Conservation (phyloP, 2,888 invertebrate species). For the Vesta saturnalis region DNA sequence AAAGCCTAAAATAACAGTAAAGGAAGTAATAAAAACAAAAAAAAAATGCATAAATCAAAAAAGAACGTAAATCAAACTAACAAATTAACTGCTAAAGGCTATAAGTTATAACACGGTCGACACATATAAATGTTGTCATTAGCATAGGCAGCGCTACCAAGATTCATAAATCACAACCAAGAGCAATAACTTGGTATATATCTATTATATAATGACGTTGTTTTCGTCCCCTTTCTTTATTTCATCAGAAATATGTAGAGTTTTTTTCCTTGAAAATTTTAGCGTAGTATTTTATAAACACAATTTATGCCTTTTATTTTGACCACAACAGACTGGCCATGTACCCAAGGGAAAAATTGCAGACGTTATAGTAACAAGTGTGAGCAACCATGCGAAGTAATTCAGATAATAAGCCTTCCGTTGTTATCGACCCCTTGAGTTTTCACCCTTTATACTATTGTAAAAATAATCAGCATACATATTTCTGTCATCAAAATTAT, state of each 20-base stretch:
- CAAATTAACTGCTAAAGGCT: conserved; percentile 63
- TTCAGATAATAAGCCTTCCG: conserved; percentile 51
- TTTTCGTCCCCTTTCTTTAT: conserved; percentile 56
- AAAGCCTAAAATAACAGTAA: conserved; percentile 3
- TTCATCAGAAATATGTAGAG: conserved; percentile 57
- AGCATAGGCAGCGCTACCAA: conserved; percentile 63
- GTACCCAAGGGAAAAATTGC: conserved; percentile 61
- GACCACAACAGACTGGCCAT: conserved; percentile 49
- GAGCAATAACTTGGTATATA: conserved; percentile 64
- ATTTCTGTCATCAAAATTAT: conserved; percentile 33
- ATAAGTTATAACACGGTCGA: conserved; percentile 59
- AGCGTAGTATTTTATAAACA: conserved; percentile 1
- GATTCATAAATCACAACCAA: conserved; percentile 62
- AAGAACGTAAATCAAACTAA: conserved; percentile 63
- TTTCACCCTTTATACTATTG: conserved; percentile 37
- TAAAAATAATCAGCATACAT: conserved; percentile 37
- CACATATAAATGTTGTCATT: conserved; percentile 63
- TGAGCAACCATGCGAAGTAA: conserved; percentile 48
- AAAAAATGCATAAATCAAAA: conserved; percentile 53
- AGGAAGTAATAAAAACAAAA: conserved; percentile 18
- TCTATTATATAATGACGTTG: conserved; percentile 62
- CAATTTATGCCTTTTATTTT: conserved; percentile 35
- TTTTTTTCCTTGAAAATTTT: conserved; percentile 29
- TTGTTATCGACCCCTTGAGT: conserved; percentile 47
- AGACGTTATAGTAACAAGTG: conserved; percentile 54